Evolutionary conservation across 2,797 vertebrate species (phyloP).

Genomic region (Syndactyla subalaris): DNA sequence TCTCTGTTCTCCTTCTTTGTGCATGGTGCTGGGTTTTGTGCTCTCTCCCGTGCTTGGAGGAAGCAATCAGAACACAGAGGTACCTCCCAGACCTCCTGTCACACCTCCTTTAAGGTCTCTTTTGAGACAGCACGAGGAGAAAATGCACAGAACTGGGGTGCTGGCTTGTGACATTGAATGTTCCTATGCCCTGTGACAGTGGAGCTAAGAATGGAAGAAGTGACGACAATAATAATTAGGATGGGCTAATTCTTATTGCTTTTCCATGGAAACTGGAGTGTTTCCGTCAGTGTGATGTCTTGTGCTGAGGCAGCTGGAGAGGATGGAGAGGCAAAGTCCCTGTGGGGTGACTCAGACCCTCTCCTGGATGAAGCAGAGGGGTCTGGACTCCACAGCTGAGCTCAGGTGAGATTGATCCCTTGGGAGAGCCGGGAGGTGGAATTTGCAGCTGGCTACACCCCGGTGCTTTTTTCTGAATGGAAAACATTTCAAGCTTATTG

Average conservation of each 20-base stretch:
- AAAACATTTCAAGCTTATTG: not conserved
- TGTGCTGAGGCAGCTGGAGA: not conserved
- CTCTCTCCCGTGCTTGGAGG: not conserved
- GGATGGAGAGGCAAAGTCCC: not conserved
- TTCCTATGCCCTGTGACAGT: not conserved
- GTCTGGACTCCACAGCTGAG: not conserved
- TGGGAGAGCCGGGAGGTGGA: not conserved
- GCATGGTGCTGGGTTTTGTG: not conserved
- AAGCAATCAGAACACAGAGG: not conserved
- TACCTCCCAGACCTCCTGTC: not conserved
- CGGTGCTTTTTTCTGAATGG: not conserved
- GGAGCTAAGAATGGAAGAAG: conserved; percentile 14
- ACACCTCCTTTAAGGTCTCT: not conserved
- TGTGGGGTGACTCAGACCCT: not conserved
- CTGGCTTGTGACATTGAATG: not conserved
- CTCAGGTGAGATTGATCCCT: conserved; percentile 5
- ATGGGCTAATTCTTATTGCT: conserved; percentile 30
- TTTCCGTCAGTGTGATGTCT: not conserved
- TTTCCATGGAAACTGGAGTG: conserved; percentile 4
- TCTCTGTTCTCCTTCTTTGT: not conserved
- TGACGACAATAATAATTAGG: not conserved
- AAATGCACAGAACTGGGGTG: not conserved
- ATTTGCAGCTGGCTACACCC: not conserved
- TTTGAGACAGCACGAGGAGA: not conserved
- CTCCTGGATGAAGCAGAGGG: not conserved